Evolutionary conservation across 2,888 invertebrate species (phyloP), one percentile per base, ranked within the genome.

Genomic region (Antheraea assamensis): DNA sequence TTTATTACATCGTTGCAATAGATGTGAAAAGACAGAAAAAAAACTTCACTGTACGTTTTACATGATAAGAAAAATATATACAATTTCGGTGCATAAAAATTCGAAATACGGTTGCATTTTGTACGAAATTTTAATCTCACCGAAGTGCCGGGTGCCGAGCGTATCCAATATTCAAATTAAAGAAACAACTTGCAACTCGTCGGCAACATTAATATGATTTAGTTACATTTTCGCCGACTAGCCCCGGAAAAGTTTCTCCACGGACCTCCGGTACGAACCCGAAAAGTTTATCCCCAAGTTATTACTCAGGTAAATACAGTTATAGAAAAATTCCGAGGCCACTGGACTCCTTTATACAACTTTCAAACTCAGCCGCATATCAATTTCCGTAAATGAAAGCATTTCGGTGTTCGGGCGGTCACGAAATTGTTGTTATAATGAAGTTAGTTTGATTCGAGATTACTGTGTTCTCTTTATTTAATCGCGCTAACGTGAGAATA

Each of bases 241-340:
- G 84, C 83, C 85, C 76, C 76, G 72, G 76, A 75, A 77, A 86
- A 89, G 81, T 87, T 86, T 79, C 74, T 74, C 80, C 76, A 75
- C 78, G 77, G 79, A 78, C 78, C 78, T 79, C 81, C 78, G 78
- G 77, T 76, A 81, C 78, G 81, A 78, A 76, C 80, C 80, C 79
- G 80, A 68, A 68, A 87, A 89, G 88, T 79, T 87, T 87, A 76
- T 49, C 76, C 73, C 78, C 74, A 87, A 89, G 89, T 89, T 89
- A 88, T 88, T 87, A 88, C 87, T 85, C 85, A 90, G 87, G 88
- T 89, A 89, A 88, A 89, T 88, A 88, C 82, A 87, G 86, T 88
- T 87, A 84, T 77, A 83, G 84, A 83, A 86, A 87, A 86, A 85
- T 82, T 83, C 82, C 82, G 82, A 77, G 75, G 78, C 80, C 82